A percentile compares a stretch with the other conserved stretches of the same genome.
These are phyloP conservation scores for rat (Rattus norvegicus) DNA, from an alignment of 2,113 vertebrate species.

Conservation along the genomic window GRCr8 NC_086029.1:79320001-79320500, in stretches of 20 bases:
- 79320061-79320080: neutral
- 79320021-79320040: neutral
- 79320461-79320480: neutral
- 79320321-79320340: neutral
- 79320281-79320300: neutral
- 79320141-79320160: neutral
- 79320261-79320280: neutral
- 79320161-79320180: neutral
- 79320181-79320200: neutral
- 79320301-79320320: neutral
- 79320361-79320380: neutral
- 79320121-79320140: neutral
- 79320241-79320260: neutral
- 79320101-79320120: neutral
- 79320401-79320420: neutral
- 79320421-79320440: neutral
- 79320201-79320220: neutral
- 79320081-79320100: neutral
- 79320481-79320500: fast-evolving
- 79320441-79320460: neutral
- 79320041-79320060: neutral
- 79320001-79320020: neutral
- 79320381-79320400: neutral
- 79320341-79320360: neutral
- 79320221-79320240: neutral